Conservation (phyloP, 2,797 vertebrate species). For the Oceanodroma leucorhoa region DNA sequence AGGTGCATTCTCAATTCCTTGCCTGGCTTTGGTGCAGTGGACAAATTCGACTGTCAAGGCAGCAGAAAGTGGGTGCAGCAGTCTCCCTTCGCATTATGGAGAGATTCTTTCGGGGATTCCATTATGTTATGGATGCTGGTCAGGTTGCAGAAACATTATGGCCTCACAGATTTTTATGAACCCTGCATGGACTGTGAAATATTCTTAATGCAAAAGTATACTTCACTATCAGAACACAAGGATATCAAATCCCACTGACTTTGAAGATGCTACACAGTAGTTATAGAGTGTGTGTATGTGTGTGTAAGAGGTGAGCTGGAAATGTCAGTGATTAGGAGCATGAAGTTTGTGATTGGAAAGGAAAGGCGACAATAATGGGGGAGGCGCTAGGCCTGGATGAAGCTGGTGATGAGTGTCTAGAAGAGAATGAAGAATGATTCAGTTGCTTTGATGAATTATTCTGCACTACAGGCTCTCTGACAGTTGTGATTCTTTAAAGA, state of each 20-base stretch:
- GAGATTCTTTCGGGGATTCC: neutral
- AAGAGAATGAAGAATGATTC: neutral
- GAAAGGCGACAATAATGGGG: neutral
- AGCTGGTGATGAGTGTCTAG: neutral
- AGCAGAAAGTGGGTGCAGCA: neutral
- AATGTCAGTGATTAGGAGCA: neutral
- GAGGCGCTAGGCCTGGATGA: neutral
- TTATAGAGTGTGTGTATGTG: neutral
- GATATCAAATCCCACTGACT: neutral
- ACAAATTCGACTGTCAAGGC: neutral
- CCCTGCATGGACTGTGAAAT: neutral
- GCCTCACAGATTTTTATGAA: neutral
- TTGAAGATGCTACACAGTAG: neutral
- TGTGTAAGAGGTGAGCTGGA: neutral
- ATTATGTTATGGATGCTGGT: neutral
- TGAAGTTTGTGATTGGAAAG: neutral
- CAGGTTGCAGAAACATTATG: neutral
- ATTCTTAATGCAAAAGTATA: neutral
- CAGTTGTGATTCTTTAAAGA: neutral
- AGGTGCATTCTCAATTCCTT: constrained; percentile 20
- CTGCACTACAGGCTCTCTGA: neutral
- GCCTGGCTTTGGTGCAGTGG: neutral
- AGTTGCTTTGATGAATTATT: neutral
- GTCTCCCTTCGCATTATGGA: neutral
- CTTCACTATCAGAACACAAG: neutral